Evolutionary conservation across 2,888 invertebrate species (phyloP), one percentile per base, ranked within the genome.

Genomic region (Drepana falcataria): DNA sequence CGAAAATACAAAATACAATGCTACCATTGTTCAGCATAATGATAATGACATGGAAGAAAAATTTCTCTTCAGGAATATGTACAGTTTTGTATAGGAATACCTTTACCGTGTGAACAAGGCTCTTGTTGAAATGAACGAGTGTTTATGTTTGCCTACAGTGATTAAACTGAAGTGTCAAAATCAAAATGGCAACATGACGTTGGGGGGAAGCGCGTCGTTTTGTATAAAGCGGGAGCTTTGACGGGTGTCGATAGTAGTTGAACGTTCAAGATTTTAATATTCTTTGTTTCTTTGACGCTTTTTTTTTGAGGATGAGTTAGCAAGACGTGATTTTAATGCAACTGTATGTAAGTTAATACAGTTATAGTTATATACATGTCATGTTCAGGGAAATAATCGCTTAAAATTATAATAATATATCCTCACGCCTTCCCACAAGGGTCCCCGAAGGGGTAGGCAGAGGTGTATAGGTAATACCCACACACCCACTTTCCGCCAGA

Each of bases 161-260:
- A 90, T 90, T 90, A 90, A 86, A 89, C 88, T 84, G 90, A 88
- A 90, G 90, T 88, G 89, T 87, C 87, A 85, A 86, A 87, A 88
- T 88, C 86, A 88, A 90, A 88, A 89, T 85, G 82, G 75, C 67
- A 74, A 71, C 66, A 69, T 71, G 71, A 69, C 75, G 73, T 68
- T 64, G 68, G 73, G 59, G 71, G 65, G 66, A 52, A 63, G 65
- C 63, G 58, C 68, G 68, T 71, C 70, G 67, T 76, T 77, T 71
- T 66, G 69, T 73, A 68, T 75, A 69, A 74, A 76, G 65, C 71
- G 71, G 69, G 51, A 40, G 76, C 78, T 83, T 83, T 79, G 83
- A 79, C 79, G 78, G 64, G 78, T 69, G 79, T 79, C 83, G 79
- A 84, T 84, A 79, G 73, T 69, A 61, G 69, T 71, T 44, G 71